Evolutionary conservation across 2,888 invertebrate genomes (phyloP).

Genomic region (Sympetrum striolatum): DNA sequence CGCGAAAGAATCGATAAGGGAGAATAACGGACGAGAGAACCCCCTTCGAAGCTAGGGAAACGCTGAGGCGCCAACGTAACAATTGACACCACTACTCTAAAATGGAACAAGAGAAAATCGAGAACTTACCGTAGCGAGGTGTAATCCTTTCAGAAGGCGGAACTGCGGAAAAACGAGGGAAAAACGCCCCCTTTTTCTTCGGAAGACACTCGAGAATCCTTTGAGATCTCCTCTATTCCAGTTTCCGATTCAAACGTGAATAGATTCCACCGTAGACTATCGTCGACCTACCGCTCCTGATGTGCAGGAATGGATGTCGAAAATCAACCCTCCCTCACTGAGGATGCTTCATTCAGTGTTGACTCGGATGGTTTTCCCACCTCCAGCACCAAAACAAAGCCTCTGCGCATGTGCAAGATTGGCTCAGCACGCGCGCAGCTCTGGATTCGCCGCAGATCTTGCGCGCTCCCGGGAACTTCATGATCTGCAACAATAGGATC

Average conservation of each 20-base stretch:
- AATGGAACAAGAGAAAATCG: not conserved
- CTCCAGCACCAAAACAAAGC: not conserved
- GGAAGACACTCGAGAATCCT: not conserved
- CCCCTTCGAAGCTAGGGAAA: not conserved
- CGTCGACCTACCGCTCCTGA: not conserved
- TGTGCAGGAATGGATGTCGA: not conserved
- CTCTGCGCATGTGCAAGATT: not conserved
- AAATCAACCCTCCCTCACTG: not conserved
- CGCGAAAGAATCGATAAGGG: not conserved
- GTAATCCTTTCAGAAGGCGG: not conserved
- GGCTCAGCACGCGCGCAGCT: not conserved
- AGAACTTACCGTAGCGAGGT: not conserved
- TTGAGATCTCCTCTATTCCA: not conserved
- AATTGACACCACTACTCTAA: not conserved
- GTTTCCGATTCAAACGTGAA: no score
- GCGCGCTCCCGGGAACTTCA: not conserved
- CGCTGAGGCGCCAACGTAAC: not conserved
- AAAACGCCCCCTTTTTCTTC: not conserved
- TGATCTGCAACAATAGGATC: not conserved
- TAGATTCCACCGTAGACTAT: not conserved
- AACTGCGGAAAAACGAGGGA: no score
- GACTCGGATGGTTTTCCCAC: not conserved
- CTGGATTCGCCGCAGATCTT: not conserved
- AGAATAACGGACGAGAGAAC: not conserved
- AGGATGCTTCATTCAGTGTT: not conserved